phyloP scores from a whole-genome alignment of 2,888 invertebrate genomes.

The Erynnis tages region DNA sequence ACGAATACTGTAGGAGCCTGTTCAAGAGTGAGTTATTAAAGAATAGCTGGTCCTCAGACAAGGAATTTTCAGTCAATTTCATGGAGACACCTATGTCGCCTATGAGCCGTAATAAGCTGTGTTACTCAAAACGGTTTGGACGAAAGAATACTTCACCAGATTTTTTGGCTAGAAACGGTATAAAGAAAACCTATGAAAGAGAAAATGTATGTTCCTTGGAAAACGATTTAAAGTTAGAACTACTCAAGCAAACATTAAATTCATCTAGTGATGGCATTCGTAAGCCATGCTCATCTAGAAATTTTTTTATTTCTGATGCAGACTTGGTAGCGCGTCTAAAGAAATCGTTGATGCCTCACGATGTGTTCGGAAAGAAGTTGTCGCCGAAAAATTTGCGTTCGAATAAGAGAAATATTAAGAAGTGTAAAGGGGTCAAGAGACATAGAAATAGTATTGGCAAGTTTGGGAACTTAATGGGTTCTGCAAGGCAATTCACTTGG shows the following conservation, averaged over 20 bases:
- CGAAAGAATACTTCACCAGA: constrained; percentile 66
- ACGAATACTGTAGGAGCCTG: constrained; percentile 85
- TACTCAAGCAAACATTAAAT: constrained; percentile 69
- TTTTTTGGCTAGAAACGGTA: constrained; percentile 63
- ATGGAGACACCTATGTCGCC: constrained; percentile 59
- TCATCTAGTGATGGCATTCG: constrained; percentile 70
- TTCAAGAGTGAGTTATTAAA: constrained; percentile 84
- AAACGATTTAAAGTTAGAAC: constrained; percentile 67
- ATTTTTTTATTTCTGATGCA: constrained; percentile 74
- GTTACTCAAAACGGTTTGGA: constrained; percentile 59
- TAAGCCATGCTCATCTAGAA: constrained; percentile 70
- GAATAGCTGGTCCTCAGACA: constrained; percentile 65
- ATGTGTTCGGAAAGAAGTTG: constrained; percentile 72
- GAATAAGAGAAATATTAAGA: constrained; percentile 73
- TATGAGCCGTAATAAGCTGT: constrained; percentile 59
- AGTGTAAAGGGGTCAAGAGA: constrained; percentile 68
- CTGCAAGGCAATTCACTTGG: constrained; percentile 83
- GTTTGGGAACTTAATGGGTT: constrained; percentile 78
- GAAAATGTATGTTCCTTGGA: constrained; percentile 70
- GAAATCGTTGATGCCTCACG: constrained; percentile 75
- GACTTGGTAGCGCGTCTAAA: constrained; percentile 70
- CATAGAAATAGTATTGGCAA: constrained; percentile 73
- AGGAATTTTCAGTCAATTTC: constrained; percentile 68
- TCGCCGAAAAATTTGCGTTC: constrained; percentile 85
- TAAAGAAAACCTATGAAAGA: constrained; percentile 65